A percentile compares a stretch with the other conserved stretches of the same genome.
Evolutionary conservation across 2,888 invertebrate genomes (phyloP).

Genomic region (Gymnosoma rotundatum): DNA sequence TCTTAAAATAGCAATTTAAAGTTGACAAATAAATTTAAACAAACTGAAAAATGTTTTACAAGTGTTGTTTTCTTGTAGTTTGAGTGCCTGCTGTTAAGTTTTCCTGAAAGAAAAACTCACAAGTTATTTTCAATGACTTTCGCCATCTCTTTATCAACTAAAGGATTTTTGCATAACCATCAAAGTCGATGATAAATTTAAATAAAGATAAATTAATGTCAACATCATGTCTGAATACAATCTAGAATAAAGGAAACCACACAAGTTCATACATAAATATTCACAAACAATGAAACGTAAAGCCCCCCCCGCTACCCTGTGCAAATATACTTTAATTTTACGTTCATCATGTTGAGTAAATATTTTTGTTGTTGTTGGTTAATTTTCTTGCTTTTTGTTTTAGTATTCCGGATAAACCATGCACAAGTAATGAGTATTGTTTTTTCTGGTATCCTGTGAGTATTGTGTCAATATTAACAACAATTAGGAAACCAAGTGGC

Average conservation of each 20-base stretch:
- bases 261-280: not conserved
- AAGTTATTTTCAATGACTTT: conserved; percentile 43
- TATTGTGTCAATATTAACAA: conserved; percentile 23
- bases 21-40: not conserved
- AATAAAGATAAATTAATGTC: conserved; percentile 46
- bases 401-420: conserved; percentile 3
- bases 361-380: conserved; percentile 19
- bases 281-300: not conserved
- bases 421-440: conserved; percentile 19
- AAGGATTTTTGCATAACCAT: conserved; percentile 5
- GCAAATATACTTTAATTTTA: not conserved
- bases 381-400: conserved; percentile 4
- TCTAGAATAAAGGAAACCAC: conserved; percentile 28
- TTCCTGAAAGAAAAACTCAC: conserved; percentile 25
- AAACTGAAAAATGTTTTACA: not conserved
- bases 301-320: not conserved
- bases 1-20: too few species aligned
- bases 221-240: conserved; percentile 16
- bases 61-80: not conserved
- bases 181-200: conserved; percentile 21
- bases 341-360: conserved; percentile 14
- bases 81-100: not conserved
- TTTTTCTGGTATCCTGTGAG: conserved; percentile 44
- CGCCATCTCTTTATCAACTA: conserved; percentile 3
- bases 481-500: not conserved